These are phyloP conservation scores for Pteria penguin DNA, from an alignment of 2,888 invertebrate species.

Conservation along the genomic window DNA sequence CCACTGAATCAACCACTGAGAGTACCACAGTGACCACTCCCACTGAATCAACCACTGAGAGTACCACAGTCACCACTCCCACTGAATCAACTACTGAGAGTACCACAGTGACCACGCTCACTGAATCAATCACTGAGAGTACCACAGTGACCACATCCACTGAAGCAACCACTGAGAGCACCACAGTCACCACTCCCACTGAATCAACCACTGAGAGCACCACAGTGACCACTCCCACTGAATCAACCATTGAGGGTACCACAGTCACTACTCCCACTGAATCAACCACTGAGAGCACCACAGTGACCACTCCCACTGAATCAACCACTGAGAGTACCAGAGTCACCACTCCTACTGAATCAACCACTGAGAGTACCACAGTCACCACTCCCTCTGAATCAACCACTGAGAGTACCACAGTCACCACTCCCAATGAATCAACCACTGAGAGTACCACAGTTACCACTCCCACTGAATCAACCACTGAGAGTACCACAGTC, in stretches of 20 bases:
- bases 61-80: background rate
- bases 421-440: background rate
- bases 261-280: background rate
- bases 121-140: background rate
- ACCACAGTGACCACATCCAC: background rate
- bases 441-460: background rate
- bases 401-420: background rate
- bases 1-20: background rate
- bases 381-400: background rate
- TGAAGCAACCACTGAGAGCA: background rate
- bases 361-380: background rate
- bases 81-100: background rate
- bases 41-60: background rate
- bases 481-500: background rate
- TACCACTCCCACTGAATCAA: background rate
- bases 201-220: background rate
- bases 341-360: background rate
- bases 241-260: background rate
- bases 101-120: background rate
- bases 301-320: background rate
- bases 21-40: background rate
- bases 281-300: background rate
- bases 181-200: background rate
- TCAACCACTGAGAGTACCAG: background rate
- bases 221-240: background rate